Evolutionary conservation across 2,888 invertebrate species (phyloP), one percentile per base, ranked within the genome.

Genomic region (Lasioglossum calceatum): DNA sequence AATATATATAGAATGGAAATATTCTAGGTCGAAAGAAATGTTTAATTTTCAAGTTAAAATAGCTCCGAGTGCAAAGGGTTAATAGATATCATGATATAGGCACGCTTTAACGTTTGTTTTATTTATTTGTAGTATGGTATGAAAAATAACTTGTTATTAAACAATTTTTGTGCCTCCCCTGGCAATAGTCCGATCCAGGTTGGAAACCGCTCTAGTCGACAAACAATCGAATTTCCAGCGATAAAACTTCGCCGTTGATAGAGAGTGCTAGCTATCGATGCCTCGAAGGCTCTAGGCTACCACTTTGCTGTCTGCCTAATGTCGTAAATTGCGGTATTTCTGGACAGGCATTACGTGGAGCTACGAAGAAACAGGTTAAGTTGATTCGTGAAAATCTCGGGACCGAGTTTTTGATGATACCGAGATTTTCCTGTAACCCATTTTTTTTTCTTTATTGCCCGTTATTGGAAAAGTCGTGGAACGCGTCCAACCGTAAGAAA

Each of bases 181-280:
- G 42, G 42, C 42, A 42, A 12, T 42, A 42, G 42, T 12, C 42
- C 42, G 42, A 2, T 10, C 42, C 42, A 42, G 42, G 42, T 42
- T 42, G 42, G 42, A 42, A 42, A 42, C 42, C 36, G 61, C 47
- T 84, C 64, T 7, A 1, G 16, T 2, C 10, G n/a, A 71, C 23
- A 2, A 23, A 23, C 72, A 61, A 84, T 74, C 19, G 70, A 78
- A 36, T 82, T 78, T 64, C 7, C 39, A 39, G 32, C 27, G 32
- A 8, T 42, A 77, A 2, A n/a, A 23, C 10, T 27, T 27, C 12
- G 36, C n/a, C 39, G 10, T 5, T 36, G 23, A 71, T 19, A 39
- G 23, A 4, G 12, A 44, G 19, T 10, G 27, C 44, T 16, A 3
- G 27, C 72, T 10, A n/a, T 27, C 32, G 16, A 47, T 47, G 16